Evolutionary conservation across 1,140 invertebrate genomes (phyloP), one percentile per base, ranked within the genome.

Genomic region (Lutraria rhynchaena): DNA sequence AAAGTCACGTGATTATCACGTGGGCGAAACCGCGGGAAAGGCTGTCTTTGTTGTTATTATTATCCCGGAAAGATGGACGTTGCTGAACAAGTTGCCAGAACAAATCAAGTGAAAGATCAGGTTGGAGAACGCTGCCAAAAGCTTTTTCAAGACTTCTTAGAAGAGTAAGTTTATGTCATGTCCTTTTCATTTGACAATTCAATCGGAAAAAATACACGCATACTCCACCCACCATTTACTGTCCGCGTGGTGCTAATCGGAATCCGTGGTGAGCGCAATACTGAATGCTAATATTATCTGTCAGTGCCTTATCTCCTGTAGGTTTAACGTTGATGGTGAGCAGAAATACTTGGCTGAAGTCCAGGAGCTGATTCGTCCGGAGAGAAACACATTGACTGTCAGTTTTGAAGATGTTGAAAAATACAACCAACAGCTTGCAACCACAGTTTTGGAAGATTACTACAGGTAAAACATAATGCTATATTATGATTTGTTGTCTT

Each of bases 361-460:
- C 0, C 95, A 96, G 88, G 96, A 98, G 87, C 93, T 99, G 7
- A 96, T 96, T 86, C 96, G 96, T 74, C 93, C 94, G 3, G 98
- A 99, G 92, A 93, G 98, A 41, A 98, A 97, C 91, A 99, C 98
- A 1, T 93, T 99, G 46, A 96, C 97, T 93, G 96, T 99, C 15
- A 97, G 96, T 89, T 99, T 99, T 93, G 96, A 96, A 87, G 98
- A 99, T 94, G 94, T 99, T n/a, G 97, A 99, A 92, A 96, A 95
- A 87, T 98, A 96, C 89, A 99, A 99, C 92, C 97, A 98, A 92
- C 96, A 96, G 88, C 93, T 99, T 19, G 96, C 97, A 0, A 97
- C 96, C 15, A 96, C 96, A n/a, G 97, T 99, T 37, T 95, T 98
- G 73, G 96, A 99, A 92, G 98, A 99, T 92, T 99, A 98, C 93